Evolutionary conservation across 1,140 invertebrate genomes (phyloP), one percentile per base, ranked within the genome.

Genomic region (Triops longicaudatus): DNA sequence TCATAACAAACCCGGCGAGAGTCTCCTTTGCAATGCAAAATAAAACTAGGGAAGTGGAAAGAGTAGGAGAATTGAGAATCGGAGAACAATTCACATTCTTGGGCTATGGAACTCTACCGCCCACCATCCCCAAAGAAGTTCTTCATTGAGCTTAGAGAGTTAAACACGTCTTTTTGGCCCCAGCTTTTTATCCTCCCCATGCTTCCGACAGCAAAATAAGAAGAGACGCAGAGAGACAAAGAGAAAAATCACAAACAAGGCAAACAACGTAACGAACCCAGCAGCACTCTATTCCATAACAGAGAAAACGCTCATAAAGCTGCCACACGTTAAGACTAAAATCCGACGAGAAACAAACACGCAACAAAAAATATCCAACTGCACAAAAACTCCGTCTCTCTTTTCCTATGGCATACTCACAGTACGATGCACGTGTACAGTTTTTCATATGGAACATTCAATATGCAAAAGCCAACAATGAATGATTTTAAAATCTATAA

Each of bases 201-300:
- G 50, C 14, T 63, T 63, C 50, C 50, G 50, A 9, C 14, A 63
- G 17, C 6, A 14, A 22, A 63, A 63, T 5, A 63, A 22, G 50
- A 63, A 5, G 22, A 22, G 10, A n/a, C n/a, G n/a, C n/a, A n/a
- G n/a, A n/a, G 17, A 63, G 22, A 63, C 50, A 63, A 63, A 63
- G 6, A 63, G 50, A 63, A 63, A 63, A 63, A 63, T 22, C 50
- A 37, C 31, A 37, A 37, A 37, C 31, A 37, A 37, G 31, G 31
- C 31, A 37, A 37, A 37, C 31, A 37, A 7, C 50, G 2, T 63
- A 63, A 63, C 50, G 50, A 63, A 63, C 50, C 17, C n/a, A 63
- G 50, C 22, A 63, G 50, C 50, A 63, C 50, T 63, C 50, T 63
- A 63, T 63, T 63, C 50, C 50, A 63, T 63, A 37, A 37, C 50